Base-by-base conservation (phyloP, 2,888 invertebrate species). In the Lycophotia porphyrea region DNA sequence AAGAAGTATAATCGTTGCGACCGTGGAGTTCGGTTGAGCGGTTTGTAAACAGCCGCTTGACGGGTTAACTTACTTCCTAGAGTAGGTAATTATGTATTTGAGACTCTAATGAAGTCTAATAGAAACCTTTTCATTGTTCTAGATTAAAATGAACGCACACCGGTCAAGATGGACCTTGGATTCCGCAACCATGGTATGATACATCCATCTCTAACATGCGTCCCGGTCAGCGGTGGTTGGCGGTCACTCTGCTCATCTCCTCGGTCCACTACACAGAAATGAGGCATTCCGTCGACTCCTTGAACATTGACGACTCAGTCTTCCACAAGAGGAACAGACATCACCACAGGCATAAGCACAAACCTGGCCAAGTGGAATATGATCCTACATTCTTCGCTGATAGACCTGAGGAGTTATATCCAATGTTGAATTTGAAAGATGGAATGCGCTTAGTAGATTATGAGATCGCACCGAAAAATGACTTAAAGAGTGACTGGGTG, bases 341-440 rank as follows among this genome's bases (percentile, higher is more conserved):
- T 80, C 95, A 95, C 69, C 95, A 95, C 83, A 88, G 95, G 39
- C 95, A 95, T 75, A 92, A 94, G 75, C 95, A 95, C 76, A 95
- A 94, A 92, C 93, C 92, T 78, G 86, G 88, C 71, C 83, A 80
- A 74, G 65, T 88, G 47, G 67, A 85, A 1, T 78, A 89, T 27
- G 90, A 92, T 39, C 78, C 86, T 1, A 85, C 88, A 21, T 89
- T 90, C 44, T 87, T 90, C 8, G 88, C 89, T 9, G 91, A 91
- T 67, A 83, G 73, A 74, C 89, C 90, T 27, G 88, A 91, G 34
- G 90, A 92, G 21, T 80, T 88, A 5, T 91, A 91, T 81, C 90
- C 92, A 31, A 79, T 90, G n/a, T 72, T 88, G 9, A 89, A 84
- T 69, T 87, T 92, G 34, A 91, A 91, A 77, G 93, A 91, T 52